Conservation (phyloP, 2,797 vertebrate genomes). For the Paguma larvata region DNA sequence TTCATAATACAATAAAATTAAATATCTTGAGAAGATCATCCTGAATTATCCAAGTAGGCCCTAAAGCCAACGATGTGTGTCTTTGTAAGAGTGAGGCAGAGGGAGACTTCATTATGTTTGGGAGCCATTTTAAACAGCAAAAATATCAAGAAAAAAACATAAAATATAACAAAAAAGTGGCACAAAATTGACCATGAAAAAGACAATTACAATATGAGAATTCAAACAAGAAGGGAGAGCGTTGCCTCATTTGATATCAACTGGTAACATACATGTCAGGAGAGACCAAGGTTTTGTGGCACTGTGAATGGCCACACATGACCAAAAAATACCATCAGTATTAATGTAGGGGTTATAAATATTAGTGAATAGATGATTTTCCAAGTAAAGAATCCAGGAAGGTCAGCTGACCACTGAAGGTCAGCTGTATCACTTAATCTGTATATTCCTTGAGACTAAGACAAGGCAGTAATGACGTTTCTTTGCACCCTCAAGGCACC, state of each 20-base stretch:
- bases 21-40: background rate
- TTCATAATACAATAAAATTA: background rate
- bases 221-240: background rate
- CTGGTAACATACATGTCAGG: rapidly evolving
- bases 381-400: background rate
- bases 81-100: background rate
- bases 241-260: background rate
- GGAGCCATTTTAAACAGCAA: background rate
- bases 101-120: background rate
- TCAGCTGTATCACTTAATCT: background rate
- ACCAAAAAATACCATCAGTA: background rate
- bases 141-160: background rate
- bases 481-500: rapidly evolving
- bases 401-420: background rate
- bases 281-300: background rate
- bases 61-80: background rate
- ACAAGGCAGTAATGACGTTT: background rate
- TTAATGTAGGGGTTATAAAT: background rate
- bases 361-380: background rate
- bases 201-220: background rate
- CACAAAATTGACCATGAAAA: background rate
- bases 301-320: background rate
- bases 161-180: background rate
- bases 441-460: background rate
- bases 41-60: background rate